These are phyloP conservation scores for Nemapogon koenigi DNA, from an alignment of 2,888 invertebrate species.

Conservation along the genomic window DNA sequence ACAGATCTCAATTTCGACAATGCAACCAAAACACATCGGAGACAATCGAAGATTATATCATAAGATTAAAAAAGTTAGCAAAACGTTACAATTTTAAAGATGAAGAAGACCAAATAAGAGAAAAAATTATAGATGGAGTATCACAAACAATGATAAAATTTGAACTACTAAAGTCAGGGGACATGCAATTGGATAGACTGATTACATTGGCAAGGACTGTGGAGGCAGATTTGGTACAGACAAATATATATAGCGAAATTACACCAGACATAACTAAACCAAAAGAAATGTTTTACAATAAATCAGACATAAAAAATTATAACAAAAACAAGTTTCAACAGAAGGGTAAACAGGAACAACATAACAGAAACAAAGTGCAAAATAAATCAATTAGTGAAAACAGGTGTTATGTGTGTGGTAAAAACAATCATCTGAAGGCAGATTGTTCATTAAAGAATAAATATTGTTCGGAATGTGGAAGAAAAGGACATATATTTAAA, in stretches of 20 bases:
- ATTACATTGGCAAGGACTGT: neutral
- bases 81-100: constrained; percentile 15
- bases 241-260: neutral
- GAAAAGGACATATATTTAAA: constrained; percentile 8
- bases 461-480: constrained; percentile 14
- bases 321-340: neutral
- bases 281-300: neutral
- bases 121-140: constrained; percentile 15
- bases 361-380: too few species aligned
- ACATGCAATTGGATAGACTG: neutral
- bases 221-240: neutral
- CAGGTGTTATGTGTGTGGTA: constrained; percentile 10
- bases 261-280: neutral
- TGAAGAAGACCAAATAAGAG: constrained; percentile 16
- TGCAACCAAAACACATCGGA: constrained; percentile 11
- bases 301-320: neutral
- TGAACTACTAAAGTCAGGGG: constrained; percentile 10
- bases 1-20: constrained; percentile 11
- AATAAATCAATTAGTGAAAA: neutral
- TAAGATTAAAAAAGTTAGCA: constrained; percentile 12
- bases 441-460: constrained; percentile 11
- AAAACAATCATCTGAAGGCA: constrained; percentile 7
- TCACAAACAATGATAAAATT: constrained; percentile 7
- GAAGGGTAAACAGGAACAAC: too few species aligned
- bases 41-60: constrained; percentile 13